Evolutionary conservation across 92 coral and sea anemone genomes (phyloP).

Genomic region (Phenganax marumi): DNA sequence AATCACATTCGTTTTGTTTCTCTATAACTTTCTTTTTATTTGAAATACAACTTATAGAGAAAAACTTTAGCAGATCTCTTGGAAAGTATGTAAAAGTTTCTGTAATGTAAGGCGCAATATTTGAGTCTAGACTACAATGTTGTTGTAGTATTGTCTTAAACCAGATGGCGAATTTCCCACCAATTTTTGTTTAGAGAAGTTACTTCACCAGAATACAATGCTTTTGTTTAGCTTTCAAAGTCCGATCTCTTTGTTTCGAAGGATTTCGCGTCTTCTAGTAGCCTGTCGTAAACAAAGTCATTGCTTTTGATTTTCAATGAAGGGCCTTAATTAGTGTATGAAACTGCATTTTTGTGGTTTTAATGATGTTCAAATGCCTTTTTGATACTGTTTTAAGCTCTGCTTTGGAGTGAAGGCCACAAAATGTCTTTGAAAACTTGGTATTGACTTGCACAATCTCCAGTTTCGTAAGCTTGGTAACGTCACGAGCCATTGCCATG

Average conservation of each 20-base stretch:
- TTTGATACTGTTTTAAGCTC: background rate
- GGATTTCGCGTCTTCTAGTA: background rate
- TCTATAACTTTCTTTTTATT: background rate
- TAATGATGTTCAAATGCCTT: background rate
- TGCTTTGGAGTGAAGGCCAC: background rate
- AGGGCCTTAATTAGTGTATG: background rate
- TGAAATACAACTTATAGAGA: background rate
- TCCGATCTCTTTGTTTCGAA: background rate
- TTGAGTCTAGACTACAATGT: background rate
- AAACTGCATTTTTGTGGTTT: background rate
- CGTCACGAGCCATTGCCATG: background rate
- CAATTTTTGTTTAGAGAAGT: constrained; percentile 1
- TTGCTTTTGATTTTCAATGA: background rate
- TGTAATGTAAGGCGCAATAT: constrained; percentile 8
- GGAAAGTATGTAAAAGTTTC: constrained; percentile 17
- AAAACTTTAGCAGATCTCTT: background rate
- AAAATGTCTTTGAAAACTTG: background rate
- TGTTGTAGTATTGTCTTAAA: background rate
- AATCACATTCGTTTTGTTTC: background rate
- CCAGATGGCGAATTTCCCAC: constrained; percentile 2
- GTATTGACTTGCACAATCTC: background rate
- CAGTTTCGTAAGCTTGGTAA: background rate
- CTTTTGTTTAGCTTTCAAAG: constrained; percentile 30
- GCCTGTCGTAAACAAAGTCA: background rate
- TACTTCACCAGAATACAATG: constrained; percentile 19